Percentiles rank a stretch among this genome's conserved stretches.
phyloP scores from a whole-genome alignment of 2,888 invertebrate genomes.

The Tenthredo scrophulariae region DNA sequence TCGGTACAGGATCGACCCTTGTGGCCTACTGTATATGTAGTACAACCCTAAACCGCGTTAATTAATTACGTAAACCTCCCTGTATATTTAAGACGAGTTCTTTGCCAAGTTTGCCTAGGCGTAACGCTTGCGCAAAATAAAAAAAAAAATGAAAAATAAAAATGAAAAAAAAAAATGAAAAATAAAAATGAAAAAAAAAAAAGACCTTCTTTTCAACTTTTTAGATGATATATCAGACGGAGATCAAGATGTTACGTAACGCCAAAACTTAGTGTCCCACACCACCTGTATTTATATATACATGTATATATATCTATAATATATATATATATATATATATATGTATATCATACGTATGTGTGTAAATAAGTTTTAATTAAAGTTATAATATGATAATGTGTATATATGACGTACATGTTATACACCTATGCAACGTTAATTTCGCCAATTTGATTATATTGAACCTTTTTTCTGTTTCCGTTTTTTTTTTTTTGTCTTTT shows the following conservation, averaged over 20 bases:
- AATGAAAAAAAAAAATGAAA: neutral
- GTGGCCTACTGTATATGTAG: too few species aligned
- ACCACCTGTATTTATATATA: conserved; percentile 19
- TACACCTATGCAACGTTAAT: conserved; percentile 3
- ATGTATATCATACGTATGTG: neutral
- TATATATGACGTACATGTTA: conserved; percentile 4
- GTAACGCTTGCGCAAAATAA: neutral
- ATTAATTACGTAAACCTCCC: conserved; percentile 6
- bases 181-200: neutral
- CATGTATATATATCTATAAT: neutral
- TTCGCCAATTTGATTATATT: conserved; percentile 19
- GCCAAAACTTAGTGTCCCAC: conserved; percentile 28
- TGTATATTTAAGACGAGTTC: conserved; percentile 1
- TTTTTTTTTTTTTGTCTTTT: conserved; percentile 55
- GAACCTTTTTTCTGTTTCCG: conserved; percentile 54
- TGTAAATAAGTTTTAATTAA: neutral
- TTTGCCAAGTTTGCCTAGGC: conserved; percentile 16
- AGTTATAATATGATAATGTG: neutral
- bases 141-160: neutral
- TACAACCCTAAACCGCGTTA: conserved; percentile 6
- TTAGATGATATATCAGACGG: neutral
- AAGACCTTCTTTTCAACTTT: neutral
- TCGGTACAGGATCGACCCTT: neutral
- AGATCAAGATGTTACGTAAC: conserved; percentile 12
- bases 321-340: conserved; percentile 1